Percentiles rank a stretch among this genome's conserved stretches.
These are phyloP conservation scores for Melolontha melolontha DNA, from an alignment of 2,888 invertebrate species.

Conservation along the genomic window DNA sequence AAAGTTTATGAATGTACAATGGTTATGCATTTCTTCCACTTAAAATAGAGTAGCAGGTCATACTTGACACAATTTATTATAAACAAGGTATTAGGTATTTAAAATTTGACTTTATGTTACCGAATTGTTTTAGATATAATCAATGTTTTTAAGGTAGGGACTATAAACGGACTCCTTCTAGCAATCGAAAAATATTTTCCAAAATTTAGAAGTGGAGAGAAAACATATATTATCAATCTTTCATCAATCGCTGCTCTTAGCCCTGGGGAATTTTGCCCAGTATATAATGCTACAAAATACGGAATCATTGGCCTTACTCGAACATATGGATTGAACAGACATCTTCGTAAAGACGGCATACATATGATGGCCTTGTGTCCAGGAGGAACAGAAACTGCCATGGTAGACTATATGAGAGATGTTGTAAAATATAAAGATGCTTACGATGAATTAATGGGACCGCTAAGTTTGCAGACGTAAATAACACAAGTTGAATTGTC, in stretches of 20 bases:
- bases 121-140: no score
- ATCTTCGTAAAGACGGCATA: conserved; percentile 9
- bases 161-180: conserved; percentile 6
- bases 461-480: conserved; percentile 10
- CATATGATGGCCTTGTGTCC: conserved; percentile 16
- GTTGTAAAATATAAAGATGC: conserved; percentile 9
- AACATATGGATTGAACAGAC: no score
- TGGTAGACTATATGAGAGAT: conserved; percentile 4
- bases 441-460: neutral
- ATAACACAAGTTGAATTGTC: neutral
- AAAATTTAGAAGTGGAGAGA: conserved; percentile 16
- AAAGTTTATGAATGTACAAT: no score
- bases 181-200: conserved; percentile 25
- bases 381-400: conserved; percentile 4
- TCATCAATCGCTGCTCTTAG: conserved; percentile 2
- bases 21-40: no score
- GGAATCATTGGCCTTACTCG: conserved; percentile 23
- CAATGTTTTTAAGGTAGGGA: conserved; percentile 12
- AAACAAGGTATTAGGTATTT: no score
- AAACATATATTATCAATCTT: conserved; percentile 14
- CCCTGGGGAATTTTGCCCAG: conserved; percentile 5
- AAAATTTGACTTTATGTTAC: no score
- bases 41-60: no score
- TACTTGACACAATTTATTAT: no score
- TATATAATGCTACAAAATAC: conserved; percentile 20